These are phyloP conservation scores for Ameiurus melas DNA, from an alignment of 2,113 vertebrate genomes.

Conservation along the genomic window DNA sequence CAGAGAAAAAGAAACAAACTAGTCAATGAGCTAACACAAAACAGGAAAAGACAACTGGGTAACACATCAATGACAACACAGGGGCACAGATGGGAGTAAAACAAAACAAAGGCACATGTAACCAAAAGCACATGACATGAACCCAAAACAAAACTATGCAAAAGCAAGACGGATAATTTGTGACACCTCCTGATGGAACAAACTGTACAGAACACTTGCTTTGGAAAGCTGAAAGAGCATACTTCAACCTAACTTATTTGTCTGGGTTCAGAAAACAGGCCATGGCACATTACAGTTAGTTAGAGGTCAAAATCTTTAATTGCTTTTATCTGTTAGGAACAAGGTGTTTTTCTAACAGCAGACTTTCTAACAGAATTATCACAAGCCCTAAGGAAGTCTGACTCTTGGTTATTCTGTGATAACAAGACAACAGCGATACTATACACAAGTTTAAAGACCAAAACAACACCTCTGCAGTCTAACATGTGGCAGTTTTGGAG, in stretches of 20 bases:
- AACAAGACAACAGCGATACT: slow-evolving; percentile 24
- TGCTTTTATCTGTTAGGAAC: background rate
- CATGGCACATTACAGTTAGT: background rate
- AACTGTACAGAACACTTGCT: background rate
- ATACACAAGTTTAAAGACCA: slow-evolving; percentile 21
- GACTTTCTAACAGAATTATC: slow-evolving; percentile 8
- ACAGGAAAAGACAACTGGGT: background rate
- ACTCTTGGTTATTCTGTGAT: slow-evolving; percentile 34
- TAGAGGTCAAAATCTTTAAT: slow-evolving; percentile 11
- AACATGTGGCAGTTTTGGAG: background rate
- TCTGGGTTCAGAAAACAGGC: background rate
- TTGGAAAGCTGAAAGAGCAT: background rate
- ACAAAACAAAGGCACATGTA: background rate
- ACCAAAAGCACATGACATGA: background rate
- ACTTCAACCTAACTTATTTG: background rate
- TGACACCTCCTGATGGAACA: background rate
- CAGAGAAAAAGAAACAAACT: background rate
- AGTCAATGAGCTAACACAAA: background rate
- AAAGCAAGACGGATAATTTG: background rate
- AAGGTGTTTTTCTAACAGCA: slow-evolving; percentile 20
- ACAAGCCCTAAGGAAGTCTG: slow-evolving; percentile 15
- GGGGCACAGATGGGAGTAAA: background rate
- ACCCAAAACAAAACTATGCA: background rate
- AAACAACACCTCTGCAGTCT: slow-evolving; percentile 23
- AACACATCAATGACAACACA: background rate